Percentiles rank a stretch among this genome's conserved stretches.
Evolutionary conservation across 2,888 invertebrate species (phyloP).

Genomic region (Aelia acuminata): DNA sequence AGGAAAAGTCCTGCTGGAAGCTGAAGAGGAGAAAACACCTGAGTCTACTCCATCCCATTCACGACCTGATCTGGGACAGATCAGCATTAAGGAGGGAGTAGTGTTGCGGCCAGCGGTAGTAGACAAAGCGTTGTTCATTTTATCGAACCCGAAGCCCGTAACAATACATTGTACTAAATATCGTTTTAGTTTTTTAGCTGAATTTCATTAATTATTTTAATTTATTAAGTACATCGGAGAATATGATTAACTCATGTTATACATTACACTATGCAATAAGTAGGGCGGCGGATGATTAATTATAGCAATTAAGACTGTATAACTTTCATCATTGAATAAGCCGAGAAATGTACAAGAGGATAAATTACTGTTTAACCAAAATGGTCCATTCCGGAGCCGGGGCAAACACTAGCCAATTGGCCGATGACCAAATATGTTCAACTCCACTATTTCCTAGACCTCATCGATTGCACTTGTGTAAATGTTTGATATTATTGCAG

Average conservation of each 20-base stretch:
- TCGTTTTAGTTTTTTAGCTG: too few species aligned
- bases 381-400: not conserved
- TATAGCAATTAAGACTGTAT: not conserved
- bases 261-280: not conserved
- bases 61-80: too few species aligned
- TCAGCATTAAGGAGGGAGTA: too few species aligned
- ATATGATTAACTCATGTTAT: not conserved
- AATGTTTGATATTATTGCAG: not conserved
- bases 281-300: not conserved
- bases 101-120: too few species aligned
- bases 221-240: too few species aligned
- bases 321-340: conserved; percentile 12
- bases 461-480: not conserved
- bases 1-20: too few species aligned
- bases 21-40: too few species aligned
- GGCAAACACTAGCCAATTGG: conserved; percentile 19
- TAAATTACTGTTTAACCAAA: conserved; percentile 38
- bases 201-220: too few species aligned
- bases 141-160: too few species aligned
- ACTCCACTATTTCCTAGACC: not conserved
- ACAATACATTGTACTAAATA: too few species aligned
- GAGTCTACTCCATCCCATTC: too few species aligned
- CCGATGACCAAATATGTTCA: conserved; percentile 32
- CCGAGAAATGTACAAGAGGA: not conserved
- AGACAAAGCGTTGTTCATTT: too few species aligned